A percentile compares a stretch with the other conserved stretches of the same genome.
Evolutionary conservation across 2,113 vertebrate genomes (phyloP).

Genomic region (Mandrillus leucophaeus): DNA sequence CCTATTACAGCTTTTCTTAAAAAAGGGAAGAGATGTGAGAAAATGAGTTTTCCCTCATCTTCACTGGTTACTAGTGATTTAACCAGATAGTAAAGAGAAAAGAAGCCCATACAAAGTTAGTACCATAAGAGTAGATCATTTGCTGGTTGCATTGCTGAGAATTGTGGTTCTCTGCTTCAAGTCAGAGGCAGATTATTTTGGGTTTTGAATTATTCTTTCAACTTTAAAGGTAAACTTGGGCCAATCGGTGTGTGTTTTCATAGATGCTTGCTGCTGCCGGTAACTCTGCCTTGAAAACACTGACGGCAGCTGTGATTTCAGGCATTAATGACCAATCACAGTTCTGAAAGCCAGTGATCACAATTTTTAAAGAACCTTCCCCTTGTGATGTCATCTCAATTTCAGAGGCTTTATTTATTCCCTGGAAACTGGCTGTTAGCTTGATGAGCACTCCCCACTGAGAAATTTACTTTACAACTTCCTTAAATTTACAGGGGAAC

Average conservation of each 20-base stretch:
- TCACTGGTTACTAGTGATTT: not conserved
- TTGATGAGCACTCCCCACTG: conserved; percentile 15
- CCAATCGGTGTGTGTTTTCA: not conserved
- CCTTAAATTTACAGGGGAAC: conserved; percentile 11
- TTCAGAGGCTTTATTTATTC: conserved; percentile 35
- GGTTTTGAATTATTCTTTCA: conserved; percentile 38
- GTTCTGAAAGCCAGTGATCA: not conserved
- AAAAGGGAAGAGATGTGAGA: not conserved
- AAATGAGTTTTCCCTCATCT: not conserved
- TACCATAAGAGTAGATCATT: not conserved
- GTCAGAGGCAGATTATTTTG: not conserved
- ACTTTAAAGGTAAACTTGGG: not conserved
- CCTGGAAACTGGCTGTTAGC: not conserved
- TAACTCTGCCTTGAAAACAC: not conserved
- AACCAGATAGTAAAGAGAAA: not conserved
- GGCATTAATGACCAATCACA: not conserved
- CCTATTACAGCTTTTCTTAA: not conserved
- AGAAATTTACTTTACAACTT: conserved; percentile 49
- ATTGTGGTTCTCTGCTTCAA: not conserved
- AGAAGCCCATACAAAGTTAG: not conserved
- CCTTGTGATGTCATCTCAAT: not conserved
- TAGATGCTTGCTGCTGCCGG: not conserved
- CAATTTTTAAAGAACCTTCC: not conserved
- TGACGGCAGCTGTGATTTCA: not conserved
- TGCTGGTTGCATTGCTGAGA: not conserved